Conservation (phyloP, 2,797 vertebrate genomes). For the Chanos chanos region DNA sequence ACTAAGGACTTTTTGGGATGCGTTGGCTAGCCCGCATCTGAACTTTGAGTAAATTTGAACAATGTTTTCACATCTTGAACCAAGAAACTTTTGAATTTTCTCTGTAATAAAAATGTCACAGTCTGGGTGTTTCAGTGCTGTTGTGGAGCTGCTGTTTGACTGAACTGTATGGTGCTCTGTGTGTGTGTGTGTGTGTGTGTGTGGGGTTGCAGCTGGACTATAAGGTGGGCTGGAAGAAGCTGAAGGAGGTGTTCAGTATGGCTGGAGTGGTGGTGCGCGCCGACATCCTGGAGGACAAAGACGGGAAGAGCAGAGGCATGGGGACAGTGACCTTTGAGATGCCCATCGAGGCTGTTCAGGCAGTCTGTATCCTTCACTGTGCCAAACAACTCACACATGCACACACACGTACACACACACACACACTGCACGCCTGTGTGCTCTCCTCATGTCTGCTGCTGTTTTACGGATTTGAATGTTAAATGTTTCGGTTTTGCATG, state of each 20-base stretch:
- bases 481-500: background rate
- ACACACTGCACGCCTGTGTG: background rate
- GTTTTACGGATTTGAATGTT: background rate
- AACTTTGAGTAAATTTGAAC: too few species aligned
- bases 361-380: slow-evolving; percentile 96
- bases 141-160: too few species aligned
- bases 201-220: slow-evolving; percentile 85
- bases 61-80: too few species aligned
- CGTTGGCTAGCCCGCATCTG: too few species aligned
- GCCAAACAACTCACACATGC: too few species aligned
- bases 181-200: too few species aligned
- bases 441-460: background rate
- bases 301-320: slow-evolving; percentile 95
- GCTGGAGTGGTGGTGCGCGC: slow-evolving; percentile 87
- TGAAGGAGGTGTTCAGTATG: slow-evolving; percentile 97
- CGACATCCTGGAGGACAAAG: slow-evolving; percentile 95
- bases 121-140: too few species aligned
- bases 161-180: too few species aligned
- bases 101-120: background rate
- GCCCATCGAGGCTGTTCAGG: slow-evolving; percentile 95
- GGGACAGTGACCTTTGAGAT: slow-evolving; percentile 96
- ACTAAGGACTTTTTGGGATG: too few species aligned
- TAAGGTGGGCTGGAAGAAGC: slow-evolving; percentile 98
- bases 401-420: too few species aligned
- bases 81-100: background rate